Base-by-base conservation (phyloP, 2,888 invertebrate genomes). In the Thymelicus acteon region DNA sequence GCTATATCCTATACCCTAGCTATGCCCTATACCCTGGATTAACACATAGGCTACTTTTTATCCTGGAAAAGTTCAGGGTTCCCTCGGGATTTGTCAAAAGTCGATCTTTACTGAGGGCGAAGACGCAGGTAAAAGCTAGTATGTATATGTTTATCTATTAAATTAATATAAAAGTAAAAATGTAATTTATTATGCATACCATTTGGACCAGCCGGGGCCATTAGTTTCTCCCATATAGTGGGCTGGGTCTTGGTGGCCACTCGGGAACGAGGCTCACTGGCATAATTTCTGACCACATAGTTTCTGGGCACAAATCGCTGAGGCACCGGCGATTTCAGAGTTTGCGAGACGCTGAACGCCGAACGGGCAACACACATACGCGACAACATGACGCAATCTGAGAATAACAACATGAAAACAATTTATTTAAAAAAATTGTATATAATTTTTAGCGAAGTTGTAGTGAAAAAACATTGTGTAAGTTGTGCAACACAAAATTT, bases 131-230 rank as follows among this genome's bases (percentile, higher is more conserved):
- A 39, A 39, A 7, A 39, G 7, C 6, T 39, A 39, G 39, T 39
- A 7, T 39, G 7, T 39, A 19, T 19, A 19, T 19, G 39, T 40
- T 8, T 40, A 40, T 40, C 40, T 40, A 7, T 40, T 7, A 40
- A 3, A 7, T 8, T 40, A 40, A 2, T 40, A 1, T 40, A 40
- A 40, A 40, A 0, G 0, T 0, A 39, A 40, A 7, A 7, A 40
- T 7, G 7, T 40, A 40, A 40, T 8, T 40, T 24, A 19, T 12
- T 60, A 13, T 13, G 6, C 37, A 12, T 48, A 97, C 97, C 97
- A 85, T 96, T 96, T 75, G 96, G 96, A 71, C 96, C 95, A 66
- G 97, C 96, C 54, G 98, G 97, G 72, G 96, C 96, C 96, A 97
- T 96, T 3, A 96, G 91, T 72, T 92, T 94, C 84, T 98, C 97